Conservation (phyloP, 2,797 vertebrate genomes). For the Fistularia tabacaria region DNA sequence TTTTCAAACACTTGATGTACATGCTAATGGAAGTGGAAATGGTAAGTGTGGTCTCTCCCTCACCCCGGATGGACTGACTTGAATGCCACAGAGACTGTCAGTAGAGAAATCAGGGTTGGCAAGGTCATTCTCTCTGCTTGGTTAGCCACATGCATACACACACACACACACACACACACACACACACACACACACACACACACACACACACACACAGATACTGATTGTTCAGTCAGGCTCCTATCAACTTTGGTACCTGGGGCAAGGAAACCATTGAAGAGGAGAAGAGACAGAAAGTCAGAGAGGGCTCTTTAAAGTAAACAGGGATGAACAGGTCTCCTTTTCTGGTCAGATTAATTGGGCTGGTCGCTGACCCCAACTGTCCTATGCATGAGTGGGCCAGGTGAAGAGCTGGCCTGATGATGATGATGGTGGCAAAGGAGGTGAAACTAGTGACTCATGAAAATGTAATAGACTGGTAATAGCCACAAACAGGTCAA, state of each 20-base stretch:
- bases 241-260: constrained; percentile 80
- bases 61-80: constrained; percentile 14
- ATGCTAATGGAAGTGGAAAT: constrained; percentile 11
- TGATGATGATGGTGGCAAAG: constrained; percentile 27
- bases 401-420: constrained; percentile 36
- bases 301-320: constrained; percentile 77
- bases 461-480: constrained; percentile 65
- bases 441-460: constrained; percentile 56
- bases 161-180: constrained; percentile 15
- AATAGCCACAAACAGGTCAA: constrained; percentile 59
- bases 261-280: constrained; percentile 82
- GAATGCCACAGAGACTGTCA: constrained; percentile 26
- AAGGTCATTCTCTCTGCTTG: constrained; percentile 64
- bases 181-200: background rate
- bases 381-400: constrained; percentile 71
- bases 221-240: constrained; percentile 75
- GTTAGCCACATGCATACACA: constrained; percentile 35
- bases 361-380: constrained; percentile 63
- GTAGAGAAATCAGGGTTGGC: constrained; percentile 48
- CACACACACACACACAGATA: constrained; percentile 53
- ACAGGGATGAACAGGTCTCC: constrained; percentile 72
- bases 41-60: constrained; percentile 18
- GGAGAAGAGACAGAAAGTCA: constrained; percentile 44
- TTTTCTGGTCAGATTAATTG: constrained; percentile 79
- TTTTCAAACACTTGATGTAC: background rate